phyloP scores from a whole-genome alignment of 2,113 vertebrate species.

The Turdus rufiventris region DNA sequence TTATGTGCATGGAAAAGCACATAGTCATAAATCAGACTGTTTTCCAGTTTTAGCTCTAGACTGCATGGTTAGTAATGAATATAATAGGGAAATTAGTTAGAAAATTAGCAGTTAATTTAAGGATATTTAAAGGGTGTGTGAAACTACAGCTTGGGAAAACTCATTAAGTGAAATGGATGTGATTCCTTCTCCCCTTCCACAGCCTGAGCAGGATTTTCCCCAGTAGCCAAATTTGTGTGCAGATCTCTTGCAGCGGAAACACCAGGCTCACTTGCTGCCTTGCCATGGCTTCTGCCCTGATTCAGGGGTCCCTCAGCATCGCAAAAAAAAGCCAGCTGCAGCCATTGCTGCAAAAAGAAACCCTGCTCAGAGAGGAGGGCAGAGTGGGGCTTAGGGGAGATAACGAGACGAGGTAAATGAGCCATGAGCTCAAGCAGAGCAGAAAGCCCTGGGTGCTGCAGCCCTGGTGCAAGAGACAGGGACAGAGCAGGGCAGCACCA shows the following conservation, averaged over 20 bases:
- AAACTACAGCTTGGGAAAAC: conserved; percentile 35
- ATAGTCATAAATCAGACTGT: conserved; percentile 32
- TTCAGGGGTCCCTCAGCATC: not conserved
- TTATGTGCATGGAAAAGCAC: conserved; percentile 43
- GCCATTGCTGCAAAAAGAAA: not conserved
- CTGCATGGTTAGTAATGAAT: conserved; percentile 22
- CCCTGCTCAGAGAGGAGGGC: not conserved
- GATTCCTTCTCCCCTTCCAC: not conserved
- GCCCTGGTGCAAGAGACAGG: not conserved
- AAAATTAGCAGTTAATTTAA: conserved; percentile 60
- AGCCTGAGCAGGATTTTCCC: not conserved
- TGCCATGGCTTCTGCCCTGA: not conserved
- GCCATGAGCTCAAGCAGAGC: not conserved
- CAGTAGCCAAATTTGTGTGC: not conserved
- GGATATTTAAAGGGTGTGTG: conserved; percentile 33
- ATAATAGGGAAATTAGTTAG: conserved; percentile 53
- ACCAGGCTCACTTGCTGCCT: fast-evolving
- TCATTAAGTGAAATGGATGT: not conserved
- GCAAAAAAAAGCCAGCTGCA: not conserved
- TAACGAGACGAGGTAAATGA: fast-evolving
- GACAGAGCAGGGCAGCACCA: fast-evolving
- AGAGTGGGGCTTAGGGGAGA: fast-evolving
- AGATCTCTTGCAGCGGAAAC: not conserved
- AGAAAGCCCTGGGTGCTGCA: not conserved
- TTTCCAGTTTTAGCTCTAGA: conserved; percentile 30